Percentiles rank a stretch among this genome's conserved stretches.
phyloP scores from a whole-genome alignment of 1,140 invertebrate genomes.

The Hylyphantes graminicola region DNA sequence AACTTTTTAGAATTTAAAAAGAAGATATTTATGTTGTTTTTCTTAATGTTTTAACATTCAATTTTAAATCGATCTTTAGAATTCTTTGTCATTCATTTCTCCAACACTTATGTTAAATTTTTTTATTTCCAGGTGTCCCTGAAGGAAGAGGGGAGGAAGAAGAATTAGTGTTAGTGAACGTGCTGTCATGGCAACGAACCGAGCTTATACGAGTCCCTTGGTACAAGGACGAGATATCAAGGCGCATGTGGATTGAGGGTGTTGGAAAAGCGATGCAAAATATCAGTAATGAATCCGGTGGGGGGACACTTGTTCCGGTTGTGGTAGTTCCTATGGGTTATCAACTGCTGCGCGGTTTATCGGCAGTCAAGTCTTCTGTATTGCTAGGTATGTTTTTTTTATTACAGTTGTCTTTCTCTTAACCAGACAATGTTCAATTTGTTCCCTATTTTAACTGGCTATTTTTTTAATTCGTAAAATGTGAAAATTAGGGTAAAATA shows the following conservation, averaged over 20 bases:
- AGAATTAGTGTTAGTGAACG: conserved; percentile 56
- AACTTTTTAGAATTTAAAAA: no score
- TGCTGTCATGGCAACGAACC: conserved; percentile 59
- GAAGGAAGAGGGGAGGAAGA: conserved; percentile 59
- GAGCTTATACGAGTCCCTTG: conserved; percentile 60
- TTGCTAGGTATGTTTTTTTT: conserved; percentile 25
- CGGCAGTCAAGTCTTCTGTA: conserved; percentile 56
- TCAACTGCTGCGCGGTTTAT: conserved; percentile 56
- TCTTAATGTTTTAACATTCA: no score
- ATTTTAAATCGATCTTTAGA: no score
- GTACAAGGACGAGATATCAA: conserved; percentile 47
- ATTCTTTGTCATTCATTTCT: no score
- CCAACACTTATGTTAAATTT: no score
- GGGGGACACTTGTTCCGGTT: conserved; percentile 53
- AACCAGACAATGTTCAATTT: no score
- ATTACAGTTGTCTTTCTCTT: background rate
- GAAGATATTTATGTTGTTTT: no score
- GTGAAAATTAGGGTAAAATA: no score
- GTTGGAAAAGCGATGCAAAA: conserved; percentile 59
- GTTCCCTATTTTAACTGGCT: no score
- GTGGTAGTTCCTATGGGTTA: conserved; percentile 60
- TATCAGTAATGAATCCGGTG: conserved; percentile 53
- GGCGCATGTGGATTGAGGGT: conserved; percentile 58
- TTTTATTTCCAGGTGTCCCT: conserved; percentile 25
- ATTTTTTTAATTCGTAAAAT: no score